Percentiles rank a stretch among this genome's conserved stretches.
phyloP scores from a whole-genome alignment of 1,140 invertebrate genomes.

The Alviniconcha marisindica region DNA sequence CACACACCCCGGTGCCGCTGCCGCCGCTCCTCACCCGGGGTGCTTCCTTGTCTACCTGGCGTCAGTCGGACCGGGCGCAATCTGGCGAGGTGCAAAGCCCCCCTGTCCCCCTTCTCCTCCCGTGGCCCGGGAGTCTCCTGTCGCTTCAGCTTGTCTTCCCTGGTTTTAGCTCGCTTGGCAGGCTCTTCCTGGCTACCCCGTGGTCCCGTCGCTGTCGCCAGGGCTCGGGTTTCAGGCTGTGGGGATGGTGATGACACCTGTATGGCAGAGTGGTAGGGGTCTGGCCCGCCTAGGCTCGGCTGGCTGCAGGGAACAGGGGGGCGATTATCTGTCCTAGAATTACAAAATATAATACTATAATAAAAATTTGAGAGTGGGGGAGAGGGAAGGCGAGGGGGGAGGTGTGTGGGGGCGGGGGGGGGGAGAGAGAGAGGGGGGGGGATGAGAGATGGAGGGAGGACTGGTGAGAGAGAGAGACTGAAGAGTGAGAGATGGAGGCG shows the following conservation, averaged over 20 bases:
- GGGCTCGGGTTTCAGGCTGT: neutral
- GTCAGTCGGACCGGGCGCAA: slow-evolving; percentile 23
- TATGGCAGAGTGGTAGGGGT: slow-evolving; percentile 2
- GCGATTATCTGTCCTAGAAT: too few species aligned
- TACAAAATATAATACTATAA: too few species aligned
- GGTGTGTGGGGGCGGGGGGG: neutral
- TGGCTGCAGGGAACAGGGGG: too few species aligned
- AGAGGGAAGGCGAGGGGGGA: slow-evolving; percentile 16
- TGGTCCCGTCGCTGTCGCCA: neutral
- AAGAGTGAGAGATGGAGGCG: too few species aligned
- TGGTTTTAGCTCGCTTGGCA: neutral
- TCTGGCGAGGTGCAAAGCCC: slow-evolving; percentile 33
- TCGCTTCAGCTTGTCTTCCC: neutral
- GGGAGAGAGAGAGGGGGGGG: slow-evolving; percentile 15
- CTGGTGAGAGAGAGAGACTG: neutral
- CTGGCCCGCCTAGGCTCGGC: too few species aligned
- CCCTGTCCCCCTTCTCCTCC: neutral
- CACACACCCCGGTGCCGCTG: too few species aligned
- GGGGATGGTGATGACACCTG: slow-evolving; percentile 19
- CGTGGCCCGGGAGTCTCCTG: neutral
- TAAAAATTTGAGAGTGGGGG: too few species aligned
- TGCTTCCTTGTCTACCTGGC: slow-evolving; percentile 33
- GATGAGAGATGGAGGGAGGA: neutral
- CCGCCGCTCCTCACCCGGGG: neutral
- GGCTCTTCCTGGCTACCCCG: neutral